These are phyloP conservation scores for Zoanthus sociatus DNA, from an alignment of 92 coral and sea anemone genomes.

Conservation along the genomic window DNA sequence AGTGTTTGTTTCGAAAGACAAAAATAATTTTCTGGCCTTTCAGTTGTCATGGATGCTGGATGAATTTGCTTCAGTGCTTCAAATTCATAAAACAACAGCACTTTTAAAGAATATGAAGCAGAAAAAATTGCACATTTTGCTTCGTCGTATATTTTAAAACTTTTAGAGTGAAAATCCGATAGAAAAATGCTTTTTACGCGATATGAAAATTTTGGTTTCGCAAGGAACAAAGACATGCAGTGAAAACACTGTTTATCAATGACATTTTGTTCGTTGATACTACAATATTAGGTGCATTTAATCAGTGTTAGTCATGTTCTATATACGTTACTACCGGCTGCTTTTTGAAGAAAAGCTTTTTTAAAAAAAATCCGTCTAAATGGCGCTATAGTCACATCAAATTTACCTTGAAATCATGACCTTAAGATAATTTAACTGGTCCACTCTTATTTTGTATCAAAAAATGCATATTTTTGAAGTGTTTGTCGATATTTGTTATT, in stretches of 20 bases:
- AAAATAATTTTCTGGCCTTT: constrained; percentile 38
- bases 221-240: background rate
- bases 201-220: background rate
- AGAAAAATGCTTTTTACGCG: background rate
- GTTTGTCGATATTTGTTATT: background rate
- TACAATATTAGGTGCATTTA: background rate
- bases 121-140: background rate
- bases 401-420: background rate
- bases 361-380: background rate
- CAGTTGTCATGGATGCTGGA: constrained; percentile 41
- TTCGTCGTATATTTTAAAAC: background rate
- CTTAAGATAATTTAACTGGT: background rate
- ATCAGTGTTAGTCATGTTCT: background rate
- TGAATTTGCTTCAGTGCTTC: constrained; percentile 8
- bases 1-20: constrained; percentile 42
- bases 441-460: background rate
- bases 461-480: background rate
- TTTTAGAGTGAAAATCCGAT: background rate
- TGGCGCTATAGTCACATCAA: background rate
- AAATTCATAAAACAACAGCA: constrained; percentile 25
- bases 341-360: background rate
- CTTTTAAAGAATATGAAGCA: background rate
- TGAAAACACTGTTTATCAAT: constrained; percentile 31
- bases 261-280: background rate
- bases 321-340: background rate